phyloP scores from a whole-genome alignment of 2,888 invertebrate genomes.

The Hydraecia micacea region DNA sequence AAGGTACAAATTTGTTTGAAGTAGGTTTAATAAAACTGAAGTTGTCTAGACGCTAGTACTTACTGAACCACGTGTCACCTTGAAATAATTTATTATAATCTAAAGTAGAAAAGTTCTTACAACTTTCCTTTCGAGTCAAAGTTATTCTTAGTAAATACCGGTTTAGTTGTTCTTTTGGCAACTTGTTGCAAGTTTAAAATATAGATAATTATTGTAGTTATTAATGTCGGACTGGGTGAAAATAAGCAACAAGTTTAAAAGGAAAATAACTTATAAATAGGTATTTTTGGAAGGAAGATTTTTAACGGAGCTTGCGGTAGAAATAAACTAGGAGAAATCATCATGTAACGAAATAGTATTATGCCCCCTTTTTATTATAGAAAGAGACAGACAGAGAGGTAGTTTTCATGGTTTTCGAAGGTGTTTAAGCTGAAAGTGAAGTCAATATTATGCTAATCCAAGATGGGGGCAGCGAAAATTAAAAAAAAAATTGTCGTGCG shows the following conservation, averaged over 20 bases:
- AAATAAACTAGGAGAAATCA: too few species aligned
- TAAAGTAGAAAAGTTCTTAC: slow-evolving; percentile 2
- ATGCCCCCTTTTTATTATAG: too few species aligned
- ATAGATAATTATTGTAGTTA: background rate
- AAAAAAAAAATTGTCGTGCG: too few species aligned
- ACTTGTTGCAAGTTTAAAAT: slow-evolving; percentile 13
- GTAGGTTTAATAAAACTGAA: background rate
- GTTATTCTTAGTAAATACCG: background rate
- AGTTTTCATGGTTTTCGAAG: too few species aligned
- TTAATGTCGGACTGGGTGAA: background rate
- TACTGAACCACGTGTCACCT: background rate
- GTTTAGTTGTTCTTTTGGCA: background rate
- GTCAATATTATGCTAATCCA: too few species aligned
- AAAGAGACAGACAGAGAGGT: too few species aligned
- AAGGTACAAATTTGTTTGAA: background rate
- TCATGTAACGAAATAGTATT: too few species aligned
- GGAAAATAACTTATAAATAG: background rate
- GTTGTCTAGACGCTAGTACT: background rate
- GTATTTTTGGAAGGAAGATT: background rate
- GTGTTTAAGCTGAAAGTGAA: too few species aligned
- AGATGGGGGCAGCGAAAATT: too few species aligned
- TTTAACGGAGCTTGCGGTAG: too few species aligned
- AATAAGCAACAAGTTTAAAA: background rate
- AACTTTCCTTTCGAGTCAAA: slow-evolving; percentile 2
- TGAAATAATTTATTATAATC: slow-evolving; percentile 13